Base-by-base conservation (phyloP, 1,140 invertebrate species). In the Hetaerina americana region DNA sequence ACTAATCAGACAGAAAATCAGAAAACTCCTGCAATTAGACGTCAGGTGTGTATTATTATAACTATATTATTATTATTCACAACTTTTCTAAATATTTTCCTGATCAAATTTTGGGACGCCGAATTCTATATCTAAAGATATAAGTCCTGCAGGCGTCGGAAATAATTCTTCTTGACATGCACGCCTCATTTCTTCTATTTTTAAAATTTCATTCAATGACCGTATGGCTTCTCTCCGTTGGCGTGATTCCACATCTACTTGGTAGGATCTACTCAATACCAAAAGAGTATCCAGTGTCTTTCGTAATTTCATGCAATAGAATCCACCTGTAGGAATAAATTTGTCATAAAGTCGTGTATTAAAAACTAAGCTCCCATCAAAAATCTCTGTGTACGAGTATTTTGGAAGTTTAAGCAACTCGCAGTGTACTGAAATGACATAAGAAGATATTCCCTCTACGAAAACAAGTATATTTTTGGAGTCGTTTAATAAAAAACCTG, bases 1-100 rank as follows among this genome's bases (percentile, higher is more conserved):
- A 79, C 81, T 73, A 78, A 78, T 1, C 77, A 71, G 27, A 66
- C 40, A 29, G 68, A 74, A 28, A 12, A 68, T 26, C 66, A 74
- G 18, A 68, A 68, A 68, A 15, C 1, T 6, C 67, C 67, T 28
- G 67, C 24, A 25, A 25, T 68, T 18, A 57, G 22, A 57, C 15
- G 40, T 18, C 15, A 57, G 40, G 40, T 57, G 40, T 18, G 40
- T n/a, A 18, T 5, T 57, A 18, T n/a, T 18, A 18, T 57, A 18
- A 18, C 40, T 12, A 18, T 57, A 12, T 57, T n/a, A 57, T 57
- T 12, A 12, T 12, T 5, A 12, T 57, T n/a, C 22, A 8, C 22
- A 3, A 57, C 40, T 12, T 12, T n/a, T n/a, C n/a, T n/a, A n/a
- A n/a, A n/a, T n/a, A n/a, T n/a, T n/a, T n/a, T n/a, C n/a, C n/a